A percentile compares a stretch with the other conserved stretches of the same genome.
These are phyloP conservation scores for Eristalinus aeneus DNA, from an alignment of 2,888 invertebrate species.

Conservation along the genomic window DNA sequence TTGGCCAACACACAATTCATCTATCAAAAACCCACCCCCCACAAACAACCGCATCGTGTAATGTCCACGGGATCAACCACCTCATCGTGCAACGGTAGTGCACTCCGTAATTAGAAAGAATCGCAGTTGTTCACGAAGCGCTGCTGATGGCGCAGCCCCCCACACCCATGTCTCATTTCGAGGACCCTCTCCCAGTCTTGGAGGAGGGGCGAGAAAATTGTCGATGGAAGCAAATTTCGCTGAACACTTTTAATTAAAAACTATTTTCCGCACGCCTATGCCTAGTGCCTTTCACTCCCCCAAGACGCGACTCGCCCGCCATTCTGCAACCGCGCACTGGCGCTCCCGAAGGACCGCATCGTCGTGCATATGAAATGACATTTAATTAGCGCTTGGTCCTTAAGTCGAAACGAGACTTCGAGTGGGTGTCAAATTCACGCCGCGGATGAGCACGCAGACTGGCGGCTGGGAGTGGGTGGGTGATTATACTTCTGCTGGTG, in stretches of 20 bases:
- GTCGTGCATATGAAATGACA: slow-evolving; percentile 56
- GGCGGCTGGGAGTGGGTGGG: background rate
- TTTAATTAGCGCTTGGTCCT: slow-evolving; percentile 57
- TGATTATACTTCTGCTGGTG: background rate
- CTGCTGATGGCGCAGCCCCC: background rate
- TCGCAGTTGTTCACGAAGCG: background rate
- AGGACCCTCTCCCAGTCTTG: slow-evolving; percentile 9
- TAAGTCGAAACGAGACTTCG: slow-evolving; percentile 22
- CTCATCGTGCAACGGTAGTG: background rate
- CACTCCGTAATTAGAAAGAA: background rate
- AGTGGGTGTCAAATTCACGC: slow-evolving; percentile 69
- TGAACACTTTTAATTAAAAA: slow-evolving; percentile 53
- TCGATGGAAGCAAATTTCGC: slow-evolving; percentile 47
- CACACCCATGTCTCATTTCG: background rate
- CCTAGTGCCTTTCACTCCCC: background rate
- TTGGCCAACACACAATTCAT: too few species aligned
- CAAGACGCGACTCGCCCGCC: background rate
- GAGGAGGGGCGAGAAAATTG: slow-evolving; percentile 24
- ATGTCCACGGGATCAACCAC: too few species aligned
- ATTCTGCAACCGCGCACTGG: background rate
- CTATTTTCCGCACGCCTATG: slow-evolving; percentile 43
- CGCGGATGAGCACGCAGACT: slow-evolving; percentile 44
- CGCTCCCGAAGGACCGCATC: slow-evolving; percentile 1
- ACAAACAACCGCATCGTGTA: too few species aligned
- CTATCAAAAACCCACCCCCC: too few species aligned